Evolutionary conservation across 2,888 invertebrate genomes (phyloP).

Genomic region (Clostera curtula): DNA sequence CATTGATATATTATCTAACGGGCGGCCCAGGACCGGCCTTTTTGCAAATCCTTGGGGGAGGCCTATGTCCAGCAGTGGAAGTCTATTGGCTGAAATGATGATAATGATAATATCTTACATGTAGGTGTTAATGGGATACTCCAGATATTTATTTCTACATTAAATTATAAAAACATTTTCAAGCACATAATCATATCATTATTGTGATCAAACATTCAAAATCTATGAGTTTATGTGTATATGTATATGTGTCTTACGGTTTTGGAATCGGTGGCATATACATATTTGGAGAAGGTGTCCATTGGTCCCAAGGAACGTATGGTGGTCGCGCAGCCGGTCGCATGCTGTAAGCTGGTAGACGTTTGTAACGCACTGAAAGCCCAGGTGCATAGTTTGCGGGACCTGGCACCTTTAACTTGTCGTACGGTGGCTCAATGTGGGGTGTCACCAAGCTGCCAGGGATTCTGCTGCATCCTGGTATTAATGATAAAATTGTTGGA

Average conservation of each 20-base stretch:
- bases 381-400: conserved; percentile 39
- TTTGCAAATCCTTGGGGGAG: no score
- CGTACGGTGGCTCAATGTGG: conserved; percentile 22
- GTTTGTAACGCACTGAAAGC: conserved; percentile 22
- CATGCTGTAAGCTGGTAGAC: conserved; percentile 43
- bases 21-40: no score
- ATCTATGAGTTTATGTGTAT: not conserved
- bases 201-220: no score
- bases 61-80: no score
- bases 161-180: no score
- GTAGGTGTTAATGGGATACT: no score
- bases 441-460: conserved; percentile 40
- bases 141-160: no score
- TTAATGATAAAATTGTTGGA: conserved; percentile 1
- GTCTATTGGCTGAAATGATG: no score
- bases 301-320: conserved; percentile 42
- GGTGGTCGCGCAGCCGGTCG: conserved; percentile 34
- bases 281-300: conserved; percentile 61
- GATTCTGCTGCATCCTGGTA: conserved; percentile 31
- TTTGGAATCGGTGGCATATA: conserved; percentile 42
- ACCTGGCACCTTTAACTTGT: conserved; percentile 35
- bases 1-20: no score
- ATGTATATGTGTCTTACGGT: conserved; percentile 25
- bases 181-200: no score
- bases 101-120: no score